Evolutionary conservation across 1,140 invertebrate genomes (phyloP).

Genomic region (Agraylea sexmaculata): DNA sequence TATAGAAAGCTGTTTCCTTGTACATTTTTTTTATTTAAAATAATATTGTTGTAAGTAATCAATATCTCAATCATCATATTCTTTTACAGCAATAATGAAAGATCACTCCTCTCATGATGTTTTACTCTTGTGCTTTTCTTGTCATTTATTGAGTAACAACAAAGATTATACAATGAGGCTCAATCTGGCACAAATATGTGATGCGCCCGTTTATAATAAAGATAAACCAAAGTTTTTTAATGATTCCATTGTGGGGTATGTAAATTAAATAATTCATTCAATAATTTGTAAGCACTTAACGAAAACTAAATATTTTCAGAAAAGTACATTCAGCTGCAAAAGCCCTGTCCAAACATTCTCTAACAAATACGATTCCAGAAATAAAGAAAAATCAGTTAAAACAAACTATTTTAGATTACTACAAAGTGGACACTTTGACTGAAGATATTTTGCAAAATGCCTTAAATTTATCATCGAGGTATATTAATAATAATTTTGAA

Average conservation of each 20-base stretch:
- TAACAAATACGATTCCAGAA: slow-evolving; percentile 40
- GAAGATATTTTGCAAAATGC: slow-evolving; percentile 36
- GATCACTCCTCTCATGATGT: slow-evolving; percentile 77
- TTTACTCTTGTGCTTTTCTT: slow-evolving; percentile 58
- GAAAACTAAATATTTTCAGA: slow-evolving; percentile 26
- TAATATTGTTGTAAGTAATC: slow-evolving; percentile 3
- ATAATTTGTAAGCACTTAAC: slow-evolving; percentile 2
- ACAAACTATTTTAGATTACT: slow-evolving; percentile 35
- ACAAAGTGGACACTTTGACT: slow-evolving; percentile 33
- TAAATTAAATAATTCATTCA: slow-evolving; percentile 2
- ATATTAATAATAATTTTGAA: slow-evolving; percentile 9
- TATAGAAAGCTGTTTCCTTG: slow-evolving; percentile 74
- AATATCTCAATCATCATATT: slow-evolving; percentile 6
- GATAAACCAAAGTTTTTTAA: slow-evolving; percentile 25
- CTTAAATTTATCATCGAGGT: slow-evolving; percentile 30
- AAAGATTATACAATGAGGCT: slow-evolving; percentile 51
- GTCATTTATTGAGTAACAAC: slow-evolving; percentile 62
- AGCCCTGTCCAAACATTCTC: slow-evolving; percentile 42
- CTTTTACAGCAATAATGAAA: slow-evolving; percentile 54
- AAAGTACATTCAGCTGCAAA: slow-evolving; percentile 55
- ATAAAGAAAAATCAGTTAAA: slow-evolving; percentile 40
- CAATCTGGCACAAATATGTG: slow-evolving; percentile 47
- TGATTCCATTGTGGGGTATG: slow-evolving; percentile 25
- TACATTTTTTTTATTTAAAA: slow-evolving; percentile 24
- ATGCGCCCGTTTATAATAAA: slow-evolving; percentile 44